phyloP scores from a whole-genome alignment of 2,797 vertebrate species.

The Hapalemur alaotrensis region DNA sequence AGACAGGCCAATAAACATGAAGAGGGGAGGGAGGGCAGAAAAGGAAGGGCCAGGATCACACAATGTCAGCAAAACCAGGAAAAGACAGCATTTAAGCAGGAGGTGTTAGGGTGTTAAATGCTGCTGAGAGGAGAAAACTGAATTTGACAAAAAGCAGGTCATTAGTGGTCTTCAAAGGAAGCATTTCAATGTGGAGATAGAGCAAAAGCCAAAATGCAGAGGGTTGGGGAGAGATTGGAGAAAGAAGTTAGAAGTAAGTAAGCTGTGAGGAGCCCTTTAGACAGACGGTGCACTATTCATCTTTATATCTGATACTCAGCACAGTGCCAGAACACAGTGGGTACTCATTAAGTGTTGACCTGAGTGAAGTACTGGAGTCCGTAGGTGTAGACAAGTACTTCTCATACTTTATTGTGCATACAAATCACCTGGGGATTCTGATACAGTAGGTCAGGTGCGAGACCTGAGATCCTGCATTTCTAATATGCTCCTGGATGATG shows the following conservation, averaged over 20 bases:
- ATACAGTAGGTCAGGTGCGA: background rate
- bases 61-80: slow-evolving; percentile 49
- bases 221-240: background rate
- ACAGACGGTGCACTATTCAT: slow-evolving; percentile 66
- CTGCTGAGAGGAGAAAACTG: slow-evolving; percentile 63
- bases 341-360: slow-evolving; percentile 69
- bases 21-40: background rate
- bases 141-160: slow-evolving; percentile 70
- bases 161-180: slow-evolving; percentile 71
- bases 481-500: background rate
- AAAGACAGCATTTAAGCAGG: slow-evolving; percentile 45
- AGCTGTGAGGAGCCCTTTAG: slow-evolving; percentile 55
- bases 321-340: slow-evolving; percentile 54
- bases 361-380: slow-evolving; percentile 51
- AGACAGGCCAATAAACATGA: background rate
- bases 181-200: slow-evolving; percentile 40
- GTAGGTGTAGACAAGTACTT: slow-evolving; percentile 27
- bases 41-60: background rate
- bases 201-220: slow-evolving; percentile 57
- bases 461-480: background rate
- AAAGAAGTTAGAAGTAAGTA: slow-evolving; percentile 66
- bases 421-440: slow-evolving; percentile 45
- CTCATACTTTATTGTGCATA: slow-evolving; percentile 8
- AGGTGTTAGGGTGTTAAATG: slow-evolving; percentile 50
- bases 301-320: slow-evolving; percentile 56